Conservation (phyloP, 2,113 vertebrate species). For the Probosciger aterrimus region DNA sequence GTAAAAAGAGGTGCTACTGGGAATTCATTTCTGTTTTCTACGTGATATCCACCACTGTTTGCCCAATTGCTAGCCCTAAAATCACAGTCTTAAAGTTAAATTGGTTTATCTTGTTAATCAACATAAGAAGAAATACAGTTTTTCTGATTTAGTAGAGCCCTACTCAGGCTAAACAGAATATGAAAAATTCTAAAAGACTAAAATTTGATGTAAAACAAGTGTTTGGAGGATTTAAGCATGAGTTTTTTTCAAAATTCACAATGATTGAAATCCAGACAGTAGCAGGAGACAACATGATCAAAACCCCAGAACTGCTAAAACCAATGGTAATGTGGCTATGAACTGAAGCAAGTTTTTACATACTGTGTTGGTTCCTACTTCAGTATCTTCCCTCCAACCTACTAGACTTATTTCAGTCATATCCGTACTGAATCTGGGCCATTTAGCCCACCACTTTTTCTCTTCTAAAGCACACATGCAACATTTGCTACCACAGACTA, state of each 20-base stretch:
- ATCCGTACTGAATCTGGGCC: background rate
- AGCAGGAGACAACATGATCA: background rate
- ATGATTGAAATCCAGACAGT: background rate
- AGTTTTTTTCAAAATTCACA: background rate
- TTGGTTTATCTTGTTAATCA: background rate
- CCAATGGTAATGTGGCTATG: background rate
- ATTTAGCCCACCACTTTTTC: background rate
- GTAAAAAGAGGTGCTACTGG: constrained; percentile 21
- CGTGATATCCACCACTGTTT: background rate
- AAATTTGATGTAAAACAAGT: background rate
- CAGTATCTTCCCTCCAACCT: background rate
- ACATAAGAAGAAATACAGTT: background rate
- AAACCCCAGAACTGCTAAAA: background rate
- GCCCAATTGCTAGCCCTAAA: background rate
- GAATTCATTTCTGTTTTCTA: constrained; percentile 32
- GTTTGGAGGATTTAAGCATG: background rate
- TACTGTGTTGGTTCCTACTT: background rate
- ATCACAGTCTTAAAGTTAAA: background rate
- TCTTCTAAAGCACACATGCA: background rate
- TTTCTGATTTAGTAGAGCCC: background rate
- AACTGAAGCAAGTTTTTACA: background rate
- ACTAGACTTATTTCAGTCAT: background rate
- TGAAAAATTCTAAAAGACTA: background rate
- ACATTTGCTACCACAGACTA: background rate
- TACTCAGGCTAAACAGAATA: background rate